Percentiles rank a stretch among this genome's conserved stretches.
Evolutionary conservation across 2,797 vertebrate species (phyloP).

Genomic region (Lacerta agilis): DNA sequence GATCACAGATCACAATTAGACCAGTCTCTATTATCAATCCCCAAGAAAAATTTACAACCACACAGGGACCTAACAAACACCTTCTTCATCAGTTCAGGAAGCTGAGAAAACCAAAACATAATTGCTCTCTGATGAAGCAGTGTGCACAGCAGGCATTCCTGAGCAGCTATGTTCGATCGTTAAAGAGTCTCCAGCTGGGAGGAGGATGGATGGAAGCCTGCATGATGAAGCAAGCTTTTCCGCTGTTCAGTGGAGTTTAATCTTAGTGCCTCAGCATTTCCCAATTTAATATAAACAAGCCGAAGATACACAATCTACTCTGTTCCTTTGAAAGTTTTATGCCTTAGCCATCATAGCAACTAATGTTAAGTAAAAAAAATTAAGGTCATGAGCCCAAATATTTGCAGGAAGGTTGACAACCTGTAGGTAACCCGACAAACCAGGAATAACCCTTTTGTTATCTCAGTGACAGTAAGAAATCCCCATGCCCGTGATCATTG

Average conservation of each 20-base stretch:
- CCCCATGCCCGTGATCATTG: background rate
- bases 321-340: background rate
- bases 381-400: background rate
- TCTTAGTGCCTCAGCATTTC: too few relatives aligned
- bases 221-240: background rate
- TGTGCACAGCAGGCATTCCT: background rate
- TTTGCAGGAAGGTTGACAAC: background rate
- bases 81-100: constrained; percentile 41
- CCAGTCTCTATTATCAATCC: constrained; percentile 10
- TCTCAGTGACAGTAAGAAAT: background rate
- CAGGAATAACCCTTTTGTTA: background rate
- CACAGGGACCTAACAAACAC: background rate
- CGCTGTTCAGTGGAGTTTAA: constrained; percentile 2
- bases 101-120: constrained; percentile 35
- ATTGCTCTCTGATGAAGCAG: constrained; percentile 23
- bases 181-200: fast-evolving
- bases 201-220: background rate
- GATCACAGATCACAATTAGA: background rate
- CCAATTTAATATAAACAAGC: background rate
- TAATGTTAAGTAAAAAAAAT: background rate
- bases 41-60: constrained; percentile 10
- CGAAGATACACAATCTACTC: background rate
- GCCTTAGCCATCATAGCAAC: background rate
- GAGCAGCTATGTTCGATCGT: background rate
- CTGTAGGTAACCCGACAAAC: constrained; percentile 5